Evolutionary conservation across 2,113 vertebrate species (phyloP).

Genomic region (Mormyrus lacerda): DNA sequence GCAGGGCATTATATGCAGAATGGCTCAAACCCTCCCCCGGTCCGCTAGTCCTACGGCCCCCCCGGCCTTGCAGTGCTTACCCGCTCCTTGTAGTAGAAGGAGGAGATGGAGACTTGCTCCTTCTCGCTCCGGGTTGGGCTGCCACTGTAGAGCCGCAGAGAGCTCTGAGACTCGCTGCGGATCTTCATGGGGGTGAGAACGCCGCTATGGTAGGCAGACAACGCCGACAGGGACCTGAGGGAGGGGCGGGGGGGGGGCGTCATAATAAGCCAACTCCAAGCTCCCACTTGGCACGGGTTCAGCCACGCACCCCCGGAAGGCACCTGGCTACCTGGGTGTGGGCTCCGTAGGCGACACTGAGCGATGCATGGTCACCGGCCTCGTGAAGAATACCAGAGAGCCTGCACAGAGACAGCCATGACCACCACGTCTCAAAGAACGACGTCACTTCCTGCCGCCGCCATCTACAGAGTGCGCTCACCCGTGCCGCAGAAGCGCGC

Average conservation of each 20-base stretch:
- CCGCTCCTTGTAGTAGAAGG: constrained; percentile 98
- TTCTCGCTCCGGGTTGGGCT: constrained; percentile 91
- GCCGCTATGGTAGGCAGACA: constrained; percentile 91
- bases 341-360: constrained; percentile 82
- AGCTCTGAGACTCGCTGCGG: constrained; percentile 82
- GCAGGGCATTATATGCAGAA: background rate
- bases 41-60: background rate
- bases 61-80: constrained; percentile 53
- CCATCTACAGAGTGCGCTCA: constrained; percentile 33
- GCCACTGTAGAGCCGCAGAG: constrained; percentile 83
- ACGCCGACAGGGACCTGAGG: constrained; percentile 82
- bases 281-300: constrained; percentile 34
- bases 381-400: constrained; percentile 91
- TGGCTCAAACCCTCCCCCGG: background rate
- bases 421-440: background rate
- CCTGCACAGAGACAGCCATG: constrained; percentile 49
- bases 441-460: background rate
- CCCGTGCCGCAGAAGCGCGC: constrained; percentile 94
- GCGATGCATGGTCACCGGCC: constrained; percentile 91
- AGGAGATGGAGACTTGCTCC: constrained; percentile 94
- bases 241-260: background rate
- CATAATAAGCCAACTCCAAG: background rate
- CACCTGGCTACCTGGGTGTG: constrained; percentile 73
- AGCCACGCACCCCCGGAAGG: background rate
- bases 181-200: constrained; percentile 96